Base-by-base conservation (phyloP, 1,140 invertebrate species). In the Nasonia longicornis region DNA sequence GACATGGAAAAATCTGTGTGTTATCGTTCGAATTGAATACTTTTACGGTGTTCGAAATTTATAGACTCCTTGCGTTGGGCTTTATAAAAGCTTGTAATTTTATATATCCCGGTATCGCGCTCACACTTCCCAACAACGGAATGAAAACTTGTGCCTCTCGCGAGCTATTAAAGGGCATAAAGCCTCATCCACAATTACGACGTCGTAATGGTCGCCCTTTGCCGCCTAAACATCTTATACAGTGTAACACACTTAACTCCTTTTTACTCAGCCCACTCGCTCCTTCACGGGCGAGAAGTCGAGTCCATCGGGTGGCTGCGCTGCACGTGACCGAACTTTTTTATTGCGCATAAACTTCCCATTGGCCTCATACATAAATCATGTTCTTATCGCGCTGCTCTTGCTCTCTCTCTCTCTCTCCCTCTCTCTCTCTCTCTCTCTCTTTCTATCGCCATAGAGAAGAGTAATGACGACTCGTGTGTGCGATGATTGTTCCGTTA, bases 251-350 rank as follows among this genome's bases (percentile, higher is more conserved):
- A 58, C 52, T 58, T 58, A 58, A 58, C 52, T 58, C 52, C 52
- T n/a, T 58, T n/a, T 16, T 58, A 20, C 16, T 58, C 16, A 35
- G 3, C 31, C 0, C 16, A 16, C 14, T n/a, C 7, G 20, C 52
- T 58, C 52, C 16, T 58, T 58, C 52, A n/a, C 7, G 7, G 38
- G 20, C 26, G 26, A 58, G 52, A 58, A 58, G 52, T n/a, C 16
- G 16, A 58, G 52, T 58, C 52, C 52, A 58, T 58, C 6, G 52
- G 2, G 66, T 31, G 66, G 26, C 66, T 67, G 66, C 52, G 66
- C 20, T n/a, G 69, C 69, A 29, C 71, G 35, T 58, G 77, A 58
- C 35, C 63, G 48, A 82, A 70, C 79, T 81, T 78, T 76, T 76
- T 66, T 76, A 64, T 76, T 52, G 63, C 58, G 58, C 74, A 52